A percentile compares a stretch with the other conserved stretches of the same genome.
These are phyloP conservation scores for Sceloporus undulatus DNA, from an alignment of 2,113 vertebrate genomes.

Conservation along the genomic window DNA sequence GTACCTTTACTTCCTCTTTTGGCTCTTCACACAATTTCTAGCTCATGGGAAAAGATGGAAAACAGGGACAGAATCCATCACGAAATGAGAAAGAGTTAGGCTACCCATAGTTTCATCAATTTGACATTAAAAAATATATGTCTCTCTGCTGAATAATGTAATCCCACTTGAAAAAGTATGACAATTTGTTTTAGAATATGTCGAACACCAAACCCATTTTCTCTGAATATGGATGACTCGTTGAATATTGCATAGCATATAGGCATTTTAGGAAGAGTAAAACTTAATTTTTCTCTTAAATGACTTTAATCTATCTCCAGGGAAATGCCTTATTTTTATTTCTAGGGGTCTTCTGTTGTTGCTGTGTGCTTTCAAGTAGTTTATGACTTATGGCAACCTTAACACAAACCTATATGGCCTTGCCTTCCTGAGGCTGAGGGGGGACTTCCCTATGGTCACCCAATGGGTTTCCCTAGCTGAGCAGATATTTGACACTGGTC, in stretches of 20 bases:
- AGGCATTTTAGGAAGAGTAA: neutral
- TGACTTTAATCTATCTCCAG: neutral
- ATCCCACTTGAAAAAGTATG: neutral
- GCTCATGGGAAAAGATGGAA: neutral
- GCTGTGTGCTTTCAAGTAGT: too few species aligned
- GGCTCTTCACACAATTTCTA: neutral
- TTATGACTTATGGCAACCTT: too few species aligned
- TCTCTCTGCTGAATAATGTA: neutral
- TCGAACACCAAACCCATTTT: neutral
- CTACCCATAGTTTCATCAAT: too few species aligned
- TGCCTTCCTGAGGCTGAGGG: too few species aligned
- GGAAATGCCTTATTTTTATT: neutral
- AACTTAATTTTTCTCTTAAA: neutral
- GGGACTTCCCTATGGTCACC: too few species aligned
- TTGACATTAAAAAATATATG: too few species aligned
- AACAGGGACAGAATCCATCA: neutral
- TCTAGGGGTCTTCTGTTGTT: neutral
- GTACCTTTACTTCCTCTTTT: neutral
- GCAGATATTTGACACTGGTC: too few species aligned
- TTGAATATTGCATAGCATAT: neutral
- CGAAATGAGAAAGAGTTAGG: neutral
- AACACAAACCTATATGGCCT: too few species aligned
- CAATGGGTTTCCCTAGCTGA: too few species aligned
- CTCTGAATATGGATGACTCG: too few species aligned
- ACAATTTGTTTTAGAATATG: neutral